A percentile compares a stretch with the other conserved stretches of the same genome.
phyloP scores from a whole-genome alignment of 2,797 vertebrate genomes.

The Trachurus trachurus region DNA sequence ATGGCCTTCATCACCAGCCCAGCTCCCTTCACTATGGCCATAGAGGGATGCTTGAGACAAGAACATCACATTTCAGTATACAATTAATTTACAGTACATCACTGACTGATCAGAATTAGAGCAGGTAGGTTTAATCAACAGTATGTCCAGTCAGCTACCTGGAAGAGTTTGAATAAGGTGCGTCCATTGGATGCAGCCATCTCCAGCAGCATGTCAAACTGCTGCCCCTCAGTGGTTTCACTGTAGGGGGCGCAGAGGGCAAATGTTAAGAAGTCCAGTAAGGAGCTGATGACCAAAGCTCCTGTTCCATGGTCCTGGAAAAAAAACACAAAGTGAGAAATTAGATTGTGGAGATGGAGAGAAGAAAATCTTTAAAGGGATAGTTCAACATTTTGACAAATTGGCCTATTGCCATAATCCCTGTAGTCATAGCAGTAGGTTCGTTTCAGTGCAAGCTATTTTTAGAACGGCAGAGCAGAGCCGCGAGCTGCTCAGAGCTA shows the following conservation, averaged over 20 bases:
- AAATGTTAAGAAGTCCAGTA: constrained; percentile 99
- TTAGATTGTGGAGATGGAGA: background rate
- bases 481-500: too few relatives aligned
- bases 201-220: constrained; percentile 99
- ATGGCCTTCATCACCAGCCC: constrained; percentile 99
- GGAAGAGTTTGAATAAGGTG: constrained; percentile 98
- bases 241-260: constrained; percentile 99
- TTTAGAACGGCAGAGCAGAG: too few relatives aligned
- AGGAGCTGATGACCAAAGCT: constrained; percentile 97
- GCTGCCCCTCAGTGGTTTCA: constrained; percentile 98
- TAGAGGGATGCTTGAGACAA: constrained; percentile 93
- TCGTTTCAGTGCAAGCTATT: too few relatives aligned
- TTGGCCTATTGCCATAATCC: too few relatives aligned
- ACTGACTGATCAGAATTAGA: background rate
- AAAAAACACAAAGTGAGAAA: constrained; percentile 28
- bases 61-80: constrained; percentile 3
- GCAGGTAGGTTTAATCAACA: background rate
- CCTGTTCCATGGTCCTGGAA: constrained; percentile 96
- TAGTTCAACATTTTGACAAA: too few relatives aligned
- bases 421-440: too few relatives aligned
- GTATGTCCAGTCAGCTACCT: constrained; percentile 81
- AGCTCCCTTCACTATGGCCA: constrained; percentile 99
- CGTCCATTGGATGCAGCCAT: constrained; percentile 97
- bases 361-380: too few relatives aligned
- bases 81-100: background rate